Percentiles rank a stretch among this genome's conserved stretches.
phyloP scores from a whole-genome alignment of 2,888 invertebrate genomes.

The Diarsia brunnea region DNA sequence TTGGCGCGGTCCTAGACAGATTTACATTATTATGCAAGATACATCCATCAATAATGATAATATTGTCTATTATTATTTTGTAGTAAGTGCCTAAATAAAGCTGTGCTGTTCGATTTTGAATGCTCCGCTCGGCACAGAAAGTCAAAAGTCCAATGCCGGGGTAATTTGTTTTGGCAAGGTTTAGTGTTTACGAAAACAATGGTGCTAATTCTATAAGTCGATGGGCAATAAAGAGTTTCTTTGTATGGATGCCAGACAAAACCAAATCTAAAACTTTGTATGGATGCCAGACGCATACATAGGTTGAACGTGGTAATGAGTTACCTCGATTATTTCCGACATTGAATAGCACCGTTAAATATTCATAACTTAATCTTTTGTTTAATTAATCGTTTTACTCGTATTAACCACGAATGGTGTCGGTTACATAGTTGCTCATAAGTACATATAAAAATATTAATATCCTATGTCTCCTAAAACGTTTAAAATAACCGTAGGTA shows the following conservation, averaged over 20 bases:
- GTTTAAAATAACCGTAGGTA: not conserved
- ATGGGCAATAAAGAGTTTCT: not conserved
- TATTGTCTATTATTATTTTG: not conserved
- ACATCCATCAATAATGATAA: constrained; percentile 8
- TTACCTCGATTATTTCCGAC: not conserved
- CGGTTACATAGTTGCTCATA: not conserved
- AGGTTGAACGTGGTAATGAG: constrained; percentile 14
- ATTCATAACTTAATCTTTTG: constrained; percentile 32
- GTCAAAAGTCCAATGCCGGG: not conserved
- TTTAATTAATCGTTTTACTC: constrained; percentile 15
- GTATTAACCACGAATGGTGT: not conserved
- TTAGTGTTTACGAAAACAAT: not conserved
- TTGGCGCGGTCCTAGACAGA: not conserved
- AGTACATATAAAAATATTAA: not conserved
- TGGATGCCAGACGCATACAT: not conserved
- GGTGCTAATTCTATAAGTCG: not conserved
- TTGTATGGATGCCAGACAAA: not conserved
- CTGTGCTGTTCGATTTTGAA: not conserved
- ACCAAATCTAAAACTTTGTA: not conserved
- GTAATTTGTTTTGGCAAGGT: not conserved
- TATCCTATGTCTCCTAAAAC: not conserved
- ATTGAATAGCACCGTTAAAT: constrained; percentile 32
- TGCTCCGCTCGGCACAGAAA: not conserved
- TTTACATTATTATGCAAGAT: constrained; percentile 15
- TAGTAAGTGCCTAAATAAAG: not conserved